phyloP scores from a whole-genome alignment of 1,140 invertebrate genomes.

The Steinernema khuongi region DNA sequence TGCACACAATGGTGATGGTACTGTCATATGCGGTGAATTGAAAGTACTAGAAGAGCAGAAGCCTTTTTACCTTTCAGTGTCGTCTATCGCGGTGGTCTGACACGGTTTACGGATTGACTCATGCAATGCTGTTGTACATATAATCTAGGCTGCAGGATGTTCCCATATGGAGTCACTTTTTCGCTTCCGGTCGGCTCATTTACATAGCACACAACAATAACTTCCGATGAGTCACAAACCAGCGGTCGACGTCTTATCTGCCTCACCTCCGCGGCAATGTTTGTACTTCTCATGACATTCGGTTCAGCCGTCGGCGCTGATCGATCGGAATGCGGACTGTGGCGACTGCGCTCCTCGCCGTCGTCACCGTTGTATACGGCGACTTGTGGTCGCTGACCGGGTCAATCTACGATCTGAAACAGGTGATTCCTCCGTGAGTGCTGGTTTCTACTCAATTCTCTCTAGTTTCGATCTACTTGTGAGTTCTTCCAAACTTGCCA shows the following conservation, averaged over 20 bases:
- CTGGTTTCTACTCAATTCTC: not conserved
- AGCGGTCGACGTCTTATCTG: not conserved
- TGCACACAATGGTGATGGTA: too few relatives aligned
- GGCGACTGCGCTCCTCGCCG: not conserved
- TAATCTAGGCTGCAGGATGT: too few relatives aligned
- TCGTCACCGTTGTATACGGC: not conserved
- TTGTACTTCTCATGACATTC: not conserved
- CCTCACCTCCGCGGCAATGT: not conserved
- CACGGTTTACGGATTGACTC: too few relatives aligned
- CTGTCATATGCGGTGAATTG: too few relatives aligned
- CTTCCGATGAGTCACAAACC: too few relatives aligned
- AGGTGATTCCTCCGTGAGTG: not conserved
- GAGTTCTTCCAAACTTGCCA: not conserved
- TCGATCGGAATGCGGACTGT: not conserved
- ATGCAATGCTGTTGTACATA: too few relatives aligned
- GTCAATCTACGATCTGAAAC: not conserved
- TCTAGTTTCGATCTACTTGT: slow-evolving; percentile 19
- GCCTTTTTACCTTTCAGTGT: too few relatives aligned
- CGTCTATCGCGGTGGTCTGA: too few relatives aligned
- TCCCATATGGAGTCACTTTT: too few relatives aligned
- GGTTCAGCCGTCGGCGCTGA: not conserved
- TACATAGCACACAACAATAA: too few relatives aligned
- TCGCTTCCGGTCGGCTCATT: too few relatives aligned
- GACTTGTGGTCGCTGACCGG: not conserved
- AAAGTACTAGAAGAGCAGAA: too few relatives aligned